phyloP scores from a whole-genome alignment of 2,888 invertebrate genomes.

The Macaria liturata region DNA sequence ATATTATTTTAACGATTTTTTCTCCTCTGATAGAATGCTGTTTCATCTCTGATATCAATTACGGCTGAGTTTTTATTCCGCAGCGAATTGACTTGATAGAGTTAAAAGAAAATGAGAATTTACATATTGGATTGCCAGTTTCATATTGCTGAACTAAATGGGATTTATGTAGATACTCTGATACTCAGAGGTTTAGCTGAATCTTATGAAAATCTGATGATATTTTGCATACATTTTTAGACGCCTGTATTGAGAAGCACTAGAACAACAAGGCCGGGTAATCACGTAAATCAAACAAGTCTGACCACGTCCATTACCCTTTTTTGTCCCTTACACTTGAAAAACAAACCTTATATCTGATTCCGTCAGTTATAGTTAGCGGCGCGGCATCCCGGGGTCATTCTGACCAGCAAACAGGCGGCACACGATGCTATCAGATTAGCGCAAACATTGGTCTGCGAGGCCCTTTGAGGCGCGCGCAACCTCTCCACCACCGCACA shows the following conservation, averaged over 20 bases:
- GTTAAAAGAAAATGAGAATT: too few species aligned
- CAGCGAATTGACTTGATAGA: too few species aligned
- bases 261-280: too few species aligned
- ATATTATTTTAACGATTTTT: conserved; percentile 41
- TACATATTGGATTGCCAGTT: too few species aligned
- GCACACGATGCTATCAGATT: conserved; percentile 74
- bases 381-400: conserved; percentile 45
- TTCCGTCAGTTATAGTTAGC: conserved; percentile 30
- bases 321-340: conserved; percentile 1
- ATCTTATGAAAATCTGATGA: too few species aligned
- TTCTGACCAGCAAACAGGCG: conserved; percentile 55
- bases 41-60: conserved; percentile 22
- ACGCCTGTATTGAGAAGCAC: too few species aligned
- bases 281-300: too few species aligned
- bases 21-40: conserved; percentile 26
- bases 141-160: too few species aligned
- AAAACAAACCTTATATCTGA: conserved; percentile 18
- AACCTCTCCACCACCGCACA: conserved; percentile 34
- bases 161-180: too few species aligned
- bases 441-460: conserved; percentile 63
- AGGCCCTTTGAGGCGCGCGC: conserved; percentile 34
- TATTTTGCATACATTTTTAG: too few species aligned
- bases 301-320: too few species aligned
- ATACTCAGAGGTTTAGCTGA: too few species aligned
- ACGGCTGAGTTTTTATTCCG: conserved; percentile 5